Evolutionary conservation across 2,797 vertebrate genomes (phyloP).

Genomic region (Coregonus sp.): DNA sequence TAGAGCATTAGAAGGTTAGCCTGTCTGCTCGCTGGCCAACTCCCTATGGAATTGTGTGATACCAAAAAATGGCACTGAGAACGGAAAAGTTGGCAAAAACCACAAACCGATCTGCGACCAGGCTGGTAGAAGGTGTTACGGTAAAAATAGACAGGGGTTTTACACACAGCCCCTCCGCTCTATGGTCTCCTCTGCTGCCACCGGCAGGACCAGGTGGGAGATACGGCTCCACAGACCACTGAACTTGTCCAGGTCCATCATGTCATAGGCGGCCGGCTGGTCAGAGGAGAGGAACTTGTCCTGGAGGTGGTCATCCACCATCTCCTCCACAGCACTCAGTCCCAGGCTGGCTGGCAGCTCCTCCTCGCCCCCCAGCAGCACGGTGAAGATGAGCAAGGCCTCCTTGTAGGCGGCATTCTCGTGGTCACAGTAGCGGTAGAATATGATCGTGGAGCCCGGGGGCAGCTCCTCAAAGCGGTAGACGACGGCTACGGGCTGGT

Average conservation of each 20-base stretch:
- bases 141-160: background rate
- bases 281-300: slow-evolving; percentile 67
- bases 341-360: slow-evolving; percentile 62
- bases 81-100: no score
- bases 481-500: slow-evolving; percentile 79
- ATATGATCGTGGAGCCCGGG: slow-evolving; percentile 87
- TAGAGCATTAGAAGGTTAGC: background rate
- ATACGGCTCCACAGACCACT: slow-evolving; percentile 88
- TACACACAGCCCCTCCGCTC: slow-evolving; percentile 75
- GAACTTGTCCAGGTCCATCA: slow-evolving; percentile 82
- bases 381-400: slow-evolving; percentile 84
- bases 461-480: slow-evolving; percentile 88
- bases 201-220: slow-evolving; percentile 83
- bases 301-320: slow-evolving; percentile 79
- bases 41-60: no score
- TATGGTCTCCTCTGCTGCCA: slow-evolving; percentile 73
- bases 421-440: slow-evolving; percentile 96
- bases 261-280: slow-evolving; percentile 61
- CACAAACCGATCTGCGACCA: background rate
- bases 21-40: no score
- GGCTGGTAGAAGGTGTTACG: background rate
- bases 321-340: slow-evolving; percentile 77
- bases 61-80: no score
- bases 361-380: slow-evolving; percentile 83
- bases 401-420: slow-evolving; percentile 87